These are phyloP conservation scores for Dysmachus trigonus DNA, from an alignment of 2,888 invertebrate genomes.

Conservation along the genomic window DNA sequence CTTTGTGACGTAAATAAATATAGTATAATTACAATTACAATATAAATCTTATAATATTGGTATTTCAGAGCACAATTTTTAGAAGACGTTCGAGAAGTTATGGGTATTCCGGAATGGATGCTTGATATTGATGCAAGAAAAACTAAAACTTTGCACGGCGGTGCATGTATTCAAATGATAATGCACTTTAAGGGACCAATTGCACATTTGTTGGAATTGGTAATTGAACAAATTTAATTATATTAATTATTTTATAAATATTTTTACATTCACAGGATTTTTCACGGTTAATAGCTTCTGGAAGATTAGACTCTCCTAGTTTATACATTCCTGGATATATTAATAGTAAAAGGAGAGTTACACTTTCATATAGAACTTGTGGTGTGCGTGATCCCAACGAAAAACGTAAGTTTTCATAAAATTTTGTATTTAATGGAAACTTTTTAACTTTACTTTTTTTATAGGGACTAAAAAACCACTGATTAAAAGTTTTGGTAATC, in stretches of 20 bases:
- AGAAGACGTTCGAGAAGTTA: slow-evolving; percentile 78
- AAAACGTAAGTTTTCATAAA: slow-evolving; percentile 64
- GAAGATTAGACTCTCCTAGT: slow-evolving; percentile 78
- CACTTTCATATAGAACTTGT: slow-evolving; percentile 79
- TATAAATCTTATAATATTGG: neutral
- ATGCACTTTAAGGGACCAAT: slow-evolving; percentile 87
- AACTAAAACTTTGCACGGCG: slow-evolving; percentile 79
- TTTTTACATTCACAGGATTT: slow-evolving; percentile 66
- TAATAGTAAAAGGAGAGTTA: slow-evolving; percentile 74
- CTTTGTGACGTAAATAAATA: slow-evolving; percentile 78
- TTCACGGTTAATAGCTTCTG: slow-evolving; percentile 76
- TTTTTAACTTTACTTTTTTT: neutral
- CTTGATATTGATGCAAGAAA: slow-evolving; percentile 83
- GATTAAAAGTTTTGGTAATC: slow-evolving; percentile 6
- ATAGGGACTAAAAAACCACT: neutral
- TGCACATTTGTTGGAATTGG: slow-evolving; percentile 80
- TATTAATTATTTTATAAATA: neutral
- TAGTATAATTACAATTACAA: neutral
- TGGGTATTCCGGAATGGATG: slow-evolving; percentile 93
- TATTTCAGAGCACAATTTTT: slow-evolving; percentile 80
- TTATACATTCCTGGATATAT: slow-evolving; percentile 81
- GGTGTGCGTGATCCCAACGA: slow-evolving; percentile 80
- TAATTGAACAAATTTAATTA: slow-evolving; percentile 57
- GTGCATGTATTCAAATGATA: slow-evolving; percentile 83
- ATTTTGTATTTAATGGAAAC: neutral